A percentile compares a stretch with the other conserved stretches of the same genome.
Conservation (phyloP, 2,113 vertebrate species). For the Cinclus cinclus region DNA sequence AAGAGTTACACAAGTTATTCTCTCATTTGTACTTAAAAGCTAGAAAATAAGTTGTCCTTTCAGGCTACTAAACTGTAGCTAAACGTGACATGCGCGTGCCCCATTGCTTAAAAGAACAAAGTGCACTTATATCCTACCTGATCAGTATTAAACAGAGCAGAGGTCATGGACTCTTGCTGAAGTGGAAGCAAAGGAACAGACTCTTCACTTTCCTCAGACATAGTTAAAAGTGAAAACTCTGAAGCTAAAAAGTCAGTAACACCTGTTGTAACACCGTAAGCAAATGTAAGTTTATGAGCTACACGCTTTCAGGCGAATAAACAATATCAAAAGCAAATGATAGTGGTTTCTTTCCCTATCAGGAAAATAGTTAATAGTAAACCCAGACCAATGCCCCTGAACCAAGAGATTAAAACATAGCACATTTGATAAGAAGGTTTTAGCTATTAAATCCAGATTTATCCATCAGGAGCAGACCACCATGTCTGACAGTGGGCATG, state of each 20-base stretch:
- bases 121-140: constrained; percentile 56
- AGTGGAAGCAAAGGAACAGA: constrained; percentile 69
- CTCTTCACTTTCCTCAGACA: constrained; percentile 66
- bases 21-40: neutral
- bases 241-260: constrained; percentile 62
- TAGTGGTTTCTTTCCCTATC: neutral
- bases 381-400: constrained; percentile 15
- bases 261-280: constrained; percentile 63
- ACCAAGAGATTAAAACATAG: neutral
- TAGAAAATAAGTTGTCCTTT: neutral
- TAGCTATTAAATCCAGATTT: neutral
- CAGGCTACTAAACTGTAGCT: neutral
- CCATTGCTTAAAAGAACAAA: constrained; percentile 56
- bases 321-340: constrained; percentile 42
- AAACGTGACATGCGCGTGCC: neutral
- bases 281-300: constrained; percentile 47
- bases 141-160: constrained; percentile 53
- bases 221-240: constrained; percentile 58
- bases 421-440: neutral
- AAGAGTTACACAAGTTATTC: neutral
- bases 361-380: constrained; percentile 50
- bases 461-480: neutral
- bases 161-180: constrained; percentile 59
- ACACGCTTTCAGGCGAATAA: constrained; percentile 44
- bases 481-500: neutral